phyloP scores from a whole-genome alignment of 2,888 invertebrate species.

The Eurytoma californica region DNA sequence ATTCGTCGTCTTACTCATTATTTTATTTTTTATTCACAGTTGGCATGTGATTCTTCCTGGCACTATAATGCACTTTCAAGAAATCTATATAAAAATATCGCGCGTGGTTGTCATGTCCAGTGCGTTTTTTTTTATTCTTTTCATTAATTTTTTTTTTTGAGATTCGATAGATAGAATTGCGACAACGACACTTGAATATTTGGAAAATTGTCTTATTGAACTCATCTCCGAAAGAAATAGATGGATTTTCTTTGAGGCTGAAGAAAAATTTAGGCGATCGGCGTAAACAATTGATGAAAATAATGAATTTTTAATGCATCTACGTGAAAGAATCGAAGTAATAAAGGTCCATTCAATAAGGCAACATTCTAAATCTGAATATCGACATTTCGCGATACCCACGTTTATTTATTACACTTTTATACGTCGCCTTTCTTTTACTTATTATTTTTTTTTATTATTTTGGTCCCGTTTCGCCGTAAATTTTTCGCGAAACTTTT shows the following conservation, averaged over 20 bases:
- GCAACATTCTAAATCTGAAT: not conserved
- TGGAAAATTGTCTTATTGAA: conserved; percentile 22
- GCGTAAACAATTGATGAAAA: not conserved
- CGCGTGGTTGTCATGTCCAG: conserved; percentile 69
- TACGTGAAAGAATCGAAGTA: not conserved
- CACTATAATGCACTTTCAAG: conserved; percentile 73
- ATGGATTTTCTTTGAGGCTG: not conserved
- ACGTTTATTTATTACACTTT: not conserved
- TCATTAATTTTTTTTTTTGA: conserved; percentile 54
- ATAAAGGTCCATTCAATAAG: not conserved
- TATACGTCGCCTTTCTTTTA: too few relatives aligned
- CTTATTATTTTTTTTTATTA: conserved; percentile 32
- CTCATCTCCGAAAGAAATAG: not conserved
- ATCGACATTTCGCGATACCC: not conserved
- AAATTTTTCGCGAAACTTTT: conserved; percentile 66
- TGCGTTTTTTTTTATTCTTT: conserved; percentile 58
- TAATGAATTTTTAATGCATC: not conserved
- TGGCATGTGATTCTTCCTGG: conserved; percentile 68
- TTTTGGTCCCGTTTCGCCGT: conserved; percentile 68
- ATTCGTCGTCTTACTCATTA: conserved; percentile 29
- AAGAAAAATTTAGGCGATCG: not conserved
- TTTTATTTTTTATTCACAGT: conserved; percentile 51
- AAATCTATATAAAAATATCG: conserved; percentile 74
- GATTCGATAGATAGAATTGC: conserved; percentile 59
- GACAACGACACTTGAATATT: not conserved